Conservation (phyloP, 2,113 vertebrate species). For the Anthoscopus minutus region DNA sequence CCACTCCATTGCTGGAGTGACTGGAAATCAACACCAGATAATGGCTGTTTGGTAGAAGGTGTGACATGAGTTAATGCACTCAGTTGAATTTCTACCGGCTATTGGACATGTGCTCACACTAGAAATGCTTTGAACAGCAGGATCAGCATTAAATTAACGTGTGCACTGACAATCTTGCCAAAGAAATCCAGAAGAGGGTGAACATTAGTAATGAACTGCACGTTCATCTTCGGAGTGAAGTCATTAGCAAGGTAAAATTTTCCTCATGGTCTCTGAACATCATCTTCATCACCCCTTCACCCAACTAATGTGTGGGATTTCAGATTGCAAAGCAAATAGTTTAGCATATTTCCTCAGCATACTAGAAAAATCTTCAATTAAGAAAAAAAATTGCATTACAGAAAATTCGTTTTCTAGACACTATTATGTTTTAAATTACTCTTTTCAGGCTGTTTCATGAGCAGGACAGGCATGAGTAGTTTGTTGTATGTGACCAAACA, state of each 20-base stretch:
- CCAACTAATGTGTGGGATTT: not conserved
- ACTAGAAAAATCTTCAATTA: not conserved
- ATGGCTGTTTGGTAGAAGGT: not conserved
- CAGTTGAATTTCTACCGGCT: not conserved
- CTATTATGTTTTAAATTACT: not conserved
- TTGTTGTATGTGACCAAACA: not conserved
- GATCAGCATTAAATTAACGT: not conserved
- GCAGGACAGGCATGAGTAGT: not conserved
- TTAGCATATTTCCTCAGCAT: not conserved
- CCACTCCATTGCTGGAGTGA: not conserved
- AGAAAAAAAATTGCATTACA: not conserved
- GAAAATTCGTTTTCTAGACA: not conserved
- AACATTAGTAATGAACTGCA: not conserved
- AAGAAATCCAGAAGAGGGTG: not conserved
- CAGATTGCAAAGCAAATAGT: not conserved
- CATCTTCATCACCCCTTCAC: not conserved
- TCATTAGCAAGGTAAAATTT: not conserved
- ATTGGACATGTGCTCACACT: not conserved
- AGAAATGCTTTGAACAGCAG: not conserved
- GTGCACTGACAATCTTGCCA: not conserved
- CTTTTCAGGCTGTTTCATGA: not conserved
- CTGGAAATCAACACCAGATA: constrained; percentile 31
- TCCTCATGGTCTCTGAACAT: not conserved
- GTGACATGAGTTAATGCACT: constrained; percentile 26
- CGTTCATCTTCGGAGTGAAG: not conserved